Evolutionary conservation across 2,113 vertebrate genomes (phyloP).

Genomic region (Coptodon bakossiorum): DNA sequence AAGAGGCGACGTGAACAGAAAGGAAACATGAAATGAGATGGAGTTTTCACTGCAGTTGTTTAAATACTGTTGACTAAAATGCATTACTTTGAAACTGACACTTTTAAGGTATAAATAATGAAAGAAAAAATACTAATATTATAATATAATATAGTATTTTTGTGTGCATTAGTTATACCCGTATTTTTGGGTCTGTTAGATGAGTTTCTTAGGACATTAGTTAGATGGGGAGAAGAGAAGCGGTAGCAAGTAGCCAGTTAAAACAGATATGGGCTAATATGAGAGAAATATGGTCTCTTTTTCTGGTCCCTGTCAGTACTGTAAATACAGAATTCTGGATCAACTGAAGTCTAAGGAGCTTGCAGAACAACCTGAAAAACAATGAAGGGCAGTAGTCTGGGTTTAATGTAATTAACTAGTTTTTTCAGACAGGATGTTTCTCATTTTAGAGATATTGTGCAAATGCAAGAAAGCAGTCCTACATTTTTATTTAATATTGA

Average conservation of each 20-base stretch:
- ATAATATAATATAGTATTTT: neutral
- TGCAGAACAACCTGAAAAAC: neutral
- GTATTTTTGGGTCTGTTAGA: neutral
- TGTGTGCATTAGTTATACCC: neutral
- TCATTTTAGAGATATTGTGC: neutral
- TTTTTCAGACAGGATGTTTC: neutral
- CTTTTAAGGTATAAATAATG: neutral
- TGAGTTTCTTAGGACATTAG: neutral
- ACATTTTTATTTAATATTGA: neutral
- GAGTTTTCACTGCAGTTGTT: neutral
- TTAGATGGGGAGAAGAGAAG: neutral
- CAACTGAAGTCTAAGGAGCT: neutral
- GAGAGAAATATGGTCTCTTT: neutral
- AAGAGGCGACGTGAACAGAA: neutral
- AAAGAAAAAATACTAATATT: neutral
- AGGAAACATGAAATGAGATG: neutral
- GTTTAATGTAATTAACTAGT: neutral
- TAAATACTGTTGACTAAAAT: neutral
- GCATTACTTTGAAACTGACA: neutral
- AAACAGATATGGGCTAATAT: neutral
- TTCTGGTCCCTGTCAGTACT: neutral
- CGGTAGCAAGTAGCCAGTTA: neutral
- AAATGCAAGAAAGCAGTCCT: neutral
- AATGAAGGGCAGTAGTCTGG: neutral
- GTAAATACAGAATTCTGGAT: neutral